Evolutionary conservation across 2,888 invertebrate species (phyloP).

Genomic region (Idaea biselata): DNA sequence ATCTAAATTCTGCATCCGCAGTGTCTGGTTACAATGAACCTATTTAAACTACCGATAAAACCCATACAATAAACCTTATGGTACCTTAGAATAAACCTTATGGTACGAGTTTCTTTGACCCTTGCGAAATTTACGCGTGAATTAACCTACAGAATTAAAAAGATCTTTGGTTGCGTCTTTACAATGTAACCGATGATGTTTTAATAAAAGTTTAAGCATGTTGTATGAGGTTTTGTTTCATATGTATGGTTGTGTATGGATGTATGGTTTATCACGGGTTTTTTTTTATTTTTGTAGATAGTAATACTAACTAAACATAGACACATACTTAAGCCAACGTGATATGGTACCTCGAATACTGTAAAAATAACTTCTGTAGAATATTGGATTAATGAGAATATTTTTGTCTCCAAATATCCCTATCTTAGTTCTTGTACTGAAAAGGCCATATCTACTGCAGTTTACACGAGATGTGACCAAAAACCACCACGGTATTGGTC

Average conservation of each 20-base stretch:
- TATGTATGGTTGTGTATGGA: constrained; percentile 2
- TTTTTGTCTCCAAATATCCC: too few relatives aligned
- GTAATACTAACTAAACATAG: too few relatives aligned
- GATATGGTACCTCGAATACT: too few relatives aligned
- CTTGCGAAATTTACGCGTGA: constrained; percentile 32
- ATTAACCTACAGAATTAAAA: constrained; percentile 27
- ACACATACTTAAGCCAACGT: too few relatives aligned
- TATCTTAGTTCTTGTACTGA: too few relatives aligned
- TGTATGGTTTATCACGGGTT: background rate
- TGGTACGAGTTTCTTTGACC: constrained; percentile 28
- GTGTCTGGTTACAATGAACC: constrained; percentile 28
- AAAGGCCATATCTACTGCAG: too few relatives aligned
- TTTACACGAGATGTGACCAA: too few relatives aligned
- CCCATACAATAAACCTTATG: constrained; percentile 21
- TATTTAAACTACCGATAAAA: constrained; percentile 27
- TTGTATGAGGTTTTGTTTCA: constrained; percentile 13
- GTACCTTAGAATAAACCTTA: constrained; percentile 24
- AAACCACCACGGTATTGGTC: too few relatives aligned
- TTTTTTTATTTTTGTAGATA: too few relatives aligned
- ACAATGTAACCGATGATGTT: constrained; percentile 21
- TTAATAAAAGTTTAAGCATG: constrained; percentile 21
- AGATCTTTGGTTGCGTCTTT: constrained; percentile 15
- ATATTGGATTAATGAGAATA: too few relatives aligned
- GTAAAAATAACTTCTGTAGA: too few relatives aligned
- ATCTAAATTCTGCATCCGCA: constrained; percentile 20